Conservation (phyloP, 2,888 invertebrate species). For the Lissonota sp. region DNA sequence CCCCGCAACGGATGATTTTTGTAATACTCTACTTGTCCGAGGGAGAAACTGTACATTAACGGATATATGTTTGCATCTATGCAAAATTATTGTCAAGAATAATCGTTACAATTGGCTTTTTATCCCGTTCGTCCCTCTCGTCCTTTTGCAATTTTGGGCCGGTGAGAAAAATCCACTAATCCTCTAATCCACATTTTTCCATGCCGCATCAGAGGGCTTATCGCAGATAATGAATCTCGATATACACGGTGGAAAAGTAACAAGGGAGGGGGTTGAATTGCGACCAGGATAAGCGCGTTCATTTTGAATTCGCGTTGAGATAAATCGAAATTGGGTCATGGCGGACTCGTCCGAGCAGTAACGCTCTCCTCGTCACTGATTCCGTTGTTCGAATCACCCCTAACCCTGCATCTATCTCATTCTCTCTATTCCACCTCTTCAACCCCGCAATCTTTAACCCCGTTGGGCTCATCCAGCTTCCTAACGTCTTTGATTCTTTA, state of each 20-base stretch:
- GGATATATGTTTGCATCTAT: too few species aligned
- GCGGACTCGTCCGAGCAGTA: constrained; percentile 73
- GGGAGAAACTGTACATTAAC: too few species aligned
- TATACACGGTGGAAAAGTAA: neutral
- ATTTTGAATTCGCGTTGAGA: constrained; percentile 58
- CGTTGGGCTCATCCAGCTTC: constrained; percentile 17
- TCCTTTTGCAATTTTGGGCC: too few species aligned
- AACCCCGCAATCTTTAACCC: constrained; percentile 47
- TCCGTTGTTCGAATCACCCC: constrained; percentile 73
- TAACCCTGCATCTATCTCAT: constrained; percentile 12
- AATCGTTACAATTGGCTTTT: too few species aligned
- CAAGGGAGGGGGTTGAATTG: constrained; percentile 14
- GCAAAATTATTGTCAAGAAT: too few species aligned
- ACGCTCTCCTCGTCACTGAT: constrained; percentile 74
- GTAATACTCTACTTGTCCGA: too few species aligned
- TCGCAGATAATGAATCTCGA: neutral
- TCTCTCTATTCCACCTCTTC: constrained; percentile 25
- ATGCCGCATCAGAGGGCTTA: too few species aligned
- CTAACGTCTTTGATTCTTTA: constrained; percentile 56
- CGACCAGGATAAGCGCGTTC: constrained; percentile 27
- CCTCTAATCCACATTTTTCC: too few species aligned
- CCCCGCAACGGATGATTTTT: too few species aligned
- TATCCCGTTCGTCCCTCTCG: too few species aligned
- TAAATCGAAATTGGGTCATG: constrained; percentile 66
- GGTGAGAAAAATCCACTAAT: too few species aligned